phyloP scores from a whole-genome alignment of 2,113 vertebrate genomes.

The Procapra przewalskii region DNA sequence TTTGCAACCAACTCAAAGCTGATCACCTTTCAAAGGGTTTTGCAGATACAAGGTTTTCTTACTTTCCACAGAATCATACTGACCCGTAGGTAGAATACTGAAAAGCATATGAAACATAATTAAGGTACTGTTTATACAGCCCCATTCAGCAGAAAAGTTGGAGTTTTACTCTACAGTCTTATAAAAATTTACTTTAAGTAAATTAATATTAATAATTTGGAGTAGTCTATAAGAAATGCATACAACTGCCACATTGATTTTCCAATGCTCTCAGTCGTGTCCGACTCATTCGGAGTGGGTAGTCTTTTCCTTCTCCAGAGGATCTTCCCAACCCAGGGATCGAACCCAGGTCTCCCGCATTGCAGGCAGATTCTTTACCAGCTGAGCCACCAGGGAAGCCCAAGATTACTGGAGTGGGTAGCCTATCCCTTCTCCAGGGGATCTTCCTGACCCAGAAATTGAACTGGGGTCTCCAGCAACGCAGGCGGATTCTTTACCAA shows the following conservation, averaged over 20 bases:
- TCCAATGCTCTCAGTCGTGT: background rate
- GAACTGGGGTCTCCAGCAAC: background rate
- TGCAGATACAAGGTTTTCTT: background rate
- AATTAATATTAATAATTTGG: background rate
- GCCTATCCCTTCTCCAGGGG: background rate
- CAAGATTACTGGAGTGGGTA: background rate
- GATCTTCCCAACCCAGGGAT: background rate
- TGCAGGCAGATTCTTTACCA: background rate
- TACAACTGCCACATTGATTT: background rate
- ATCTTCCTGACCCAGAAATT: background rate
- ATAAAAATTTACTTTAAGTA: background rate
- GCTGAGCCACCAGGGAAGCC: background rate
- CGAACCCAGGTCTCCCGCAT: rapidly evolving
- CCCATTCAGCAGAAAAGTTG: background rate
- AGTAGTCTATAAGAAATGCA: background rate
- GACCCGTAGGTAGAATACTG: background rate
- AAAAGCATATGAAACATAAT: background rate
- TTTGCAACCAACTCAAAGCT: slow-evolving; percentile 54
- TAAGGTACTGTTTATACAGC: background rate
- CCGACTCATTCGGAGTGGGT: rapidly evolving
- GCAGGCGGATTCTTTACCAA: background rate
- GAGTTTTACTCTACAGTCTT: background rate
- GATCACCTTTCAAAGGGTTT: slow-evolving; percentile 20
- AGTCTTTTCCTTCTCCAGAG: background rate
- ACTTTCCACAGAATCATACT: slow-evolving; percentile 25